A percentile compares a stretch with the other conserved stretches of the same genome.
Evolutionary conservation across 2,113 vertebrate genomes (phyloP).

Genomic region (Thymallus thymallus): DNA sequence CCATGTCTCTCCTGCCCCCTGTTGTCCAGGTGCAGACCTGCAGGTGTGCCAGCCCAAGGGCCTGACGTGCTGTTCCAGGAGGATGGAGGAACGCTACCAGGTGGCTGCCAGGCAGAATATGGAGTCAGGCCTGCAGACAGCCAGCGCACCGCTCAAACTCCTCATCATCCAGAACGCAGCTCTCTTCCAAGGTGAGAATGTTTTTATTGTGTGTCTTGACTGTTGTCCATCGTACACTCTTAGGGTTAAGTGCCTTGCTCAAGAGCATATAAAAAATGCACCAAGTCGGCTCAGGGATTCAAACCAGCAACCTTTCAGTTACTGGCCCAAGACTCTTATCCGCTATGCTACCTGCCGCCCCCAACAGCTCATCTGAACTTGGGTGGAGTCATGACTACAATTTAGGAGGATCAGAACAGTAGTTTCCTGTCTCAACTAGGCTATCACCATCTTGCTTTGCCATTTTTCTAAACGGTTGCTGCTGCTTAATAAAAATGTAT

Average conservation of each 20-base stretch:
- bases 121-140: slow-evolving; percentile 90
- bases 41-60: slow-evolving; percentile 93
- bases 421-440: no score
- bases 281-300: no score
- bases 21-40: slow-evolving; percentile 84
- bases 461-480: neutral
- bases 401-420: neutral
- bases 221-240: neutral
- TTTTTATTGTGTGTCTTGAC: neutral
- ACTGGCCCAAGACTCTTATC: no score
- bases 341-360: no score
- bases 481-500: neutral
- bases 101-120: slow-evolving; percentile 83
- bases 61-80: slow-evolving; percentile 90
- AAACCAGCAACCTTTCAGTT: no score
- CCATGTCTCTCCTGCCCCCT: slow-evolving; percentile 26
- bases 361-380: neutral
- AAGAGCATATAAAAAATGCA: no score
- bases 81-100: slow-evolving; percentile 97
- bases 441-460: neutral
- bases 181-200: slow-evolving; percentile 85
- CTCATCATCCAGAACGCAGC: slow-evolving; percentile 95
- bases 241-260: no score
- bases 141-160: slow-evolving; percentile 90
- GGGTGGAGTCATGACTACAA: neutral